Conservation (phyloP, 2,797 vertebrate species). For the Salmo trutta region DNA sequence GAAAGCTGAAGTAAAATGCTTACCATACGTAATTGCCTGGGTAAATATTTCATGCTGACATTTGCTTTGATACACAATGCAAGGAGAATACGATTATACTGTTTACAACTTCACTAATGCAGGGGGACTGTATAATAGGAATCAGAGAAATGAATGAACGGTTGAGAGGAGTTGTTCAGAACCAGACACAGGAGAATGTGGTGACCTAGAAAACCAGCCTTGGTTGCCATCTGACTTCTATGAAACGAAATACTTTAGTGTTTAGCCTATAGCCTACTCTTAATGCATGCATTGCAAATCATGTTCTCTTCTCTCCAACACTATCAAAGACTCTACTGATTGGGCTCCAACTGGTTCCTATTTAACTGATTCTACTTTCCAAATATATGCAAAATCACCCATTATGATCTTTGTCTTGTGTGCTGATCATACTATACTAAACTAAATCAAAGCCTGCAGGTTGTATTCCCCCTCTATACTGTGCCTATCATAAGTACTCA, state of each 20-base stretch:
- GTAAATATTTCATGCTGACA: conserved; percentile 42
- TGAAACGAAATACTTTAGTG: not conserved
- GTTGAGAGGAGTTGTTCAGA: not conserved
- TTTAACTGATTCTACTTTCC: not conserved
- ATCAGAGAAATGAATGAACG: not conserved
- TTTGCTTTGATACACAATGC: conserved; percentile 36
- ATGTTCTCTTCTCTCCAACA: conserved; percentile 1
- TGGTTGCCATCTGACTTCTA: not conserved
- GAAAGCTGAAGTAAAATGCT: not conserved
- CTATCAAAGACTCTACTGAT: not conserved
- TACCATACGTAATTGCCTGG: conserved; percentile 27
- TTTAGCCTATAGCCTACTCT: not conserved
- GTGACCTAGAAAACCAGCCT: not conserved
- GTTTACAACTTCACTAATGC: conserved; percentile 27
- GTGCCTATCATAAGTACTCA: too few relatives aligned
- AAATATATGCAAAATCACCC: not conserved
- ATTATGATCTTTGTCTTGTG: not conserved
- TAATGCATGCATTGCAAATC: not conserved
- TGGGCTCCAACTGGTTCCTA: not conserved
- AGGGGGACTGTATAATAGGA: conserved; percentile 4
- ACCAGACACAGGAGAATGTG: not conserved
- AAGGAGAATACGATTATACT: conserved; percentile 21
- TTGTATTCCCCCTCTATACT: conserved; percentile 1
- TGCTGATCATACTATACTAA: not conserved
- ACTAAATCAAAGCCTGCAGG: conserved; percentile 11